phyloP scores from a whole-genome alignment of 2,113 vertebrate genomes.

The Psilopsiagon aymara region DNA sequence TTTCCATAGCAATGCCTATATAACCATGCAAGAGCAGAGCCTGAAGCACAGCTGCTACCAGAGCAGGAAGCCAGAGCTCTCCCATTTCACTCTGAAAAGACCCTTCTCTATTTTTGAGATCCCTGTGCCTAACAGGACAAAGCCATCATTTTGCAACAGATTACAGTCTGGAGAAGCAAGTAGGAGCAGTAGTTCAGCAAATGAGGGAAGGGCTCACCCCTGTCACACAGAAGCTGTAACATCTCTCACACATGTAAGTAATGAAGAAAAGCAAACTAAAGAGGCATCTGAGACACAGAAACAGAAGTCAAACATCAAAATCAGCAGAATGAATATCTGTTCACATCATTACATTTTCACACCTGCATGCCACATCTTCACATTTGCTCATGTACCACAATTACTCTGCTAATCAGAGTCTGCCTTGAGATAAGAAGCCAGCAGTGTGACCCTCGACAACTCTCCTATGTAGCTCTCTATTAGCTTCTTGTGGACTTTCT shows the following conservation, averaged over 20 bases:
- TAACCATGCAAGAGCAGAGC: background rate
- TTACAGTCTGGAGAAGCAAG: background rate
- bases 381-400: rapidly evolving
- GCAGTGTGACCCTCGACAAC: rapidly evolving
- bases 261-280: background rate
- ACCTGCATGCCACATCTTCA: background rate
- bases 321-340: background rate
- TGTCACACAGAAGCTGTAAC: background rate
- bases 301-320: background rate
- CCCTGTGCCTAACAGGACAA: background rate
- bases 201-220: background rate
- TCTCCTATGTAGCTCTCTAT: background rate
- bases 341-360: background rate
- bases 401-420: background rate
- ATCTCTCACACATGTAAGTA: background rate
- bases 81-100: background rate
- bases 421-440: rapidly evolving
- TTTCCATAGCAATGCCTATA: background rate
- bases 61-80: background rate
- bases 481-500: background rate
- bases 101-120: background rate
- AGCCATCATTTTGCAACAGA: background rate
- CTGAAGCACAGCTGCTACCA: background rate
- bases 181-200: background rate
- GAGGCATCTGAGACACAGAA: background rate